phyloP scores from a whole-genome alignment of 1,140 invertebrate species.

The Ylistrum balloti region DNA sequence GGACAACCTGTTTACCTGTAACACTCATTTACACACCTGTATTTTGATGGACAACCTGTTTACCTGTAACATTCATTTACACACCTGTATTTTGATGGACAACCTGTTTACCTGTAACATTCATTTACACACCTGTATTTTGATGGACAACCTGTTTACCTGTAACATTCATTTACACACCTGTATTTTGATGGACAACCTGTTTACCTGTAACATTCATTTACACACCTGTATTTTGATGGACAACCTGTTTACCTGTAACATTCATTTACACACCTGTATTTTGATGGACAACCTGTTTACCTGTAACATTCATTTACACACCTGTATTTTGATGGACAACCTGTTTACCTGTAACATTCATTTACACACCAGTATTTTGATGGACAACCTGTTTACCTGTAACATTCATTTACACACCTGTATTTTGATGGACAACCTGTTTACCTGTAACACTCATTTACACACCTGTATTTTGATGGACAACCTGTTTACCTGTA shows the following conservation, averaged over 20 bases:
- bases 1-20: neutral
- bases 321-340: neutral
- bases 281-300: neutral
- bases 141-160: too few relatives aligned
- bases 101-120: neutral
- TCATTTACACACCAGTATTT: too few relatives aligned
- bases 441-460: too few relatives aligned
- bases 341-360: too few relatives aligned
- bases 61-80: too few relatives aligned
- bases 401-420: neutral
- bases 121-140: neutral
- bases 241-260: too few relatives aligned
- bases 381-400: neutral
- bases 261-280: too few relatives aligned
- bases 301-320: neutral
- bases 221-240: neutral
- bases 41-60: neutral
- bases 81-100: too few relatives aligned
- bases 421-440: neutral
- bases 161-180: too few relatives aligned
- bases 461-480: too few relatives aligned
- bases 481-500: neutral
- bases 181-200: too few relatives aligned
- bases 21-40: neutral
- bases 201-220: neutral